Base-by-base conservation (phyloP, 2,113 vertebrate genomes). In the Chionodraco myersi region DNA sequence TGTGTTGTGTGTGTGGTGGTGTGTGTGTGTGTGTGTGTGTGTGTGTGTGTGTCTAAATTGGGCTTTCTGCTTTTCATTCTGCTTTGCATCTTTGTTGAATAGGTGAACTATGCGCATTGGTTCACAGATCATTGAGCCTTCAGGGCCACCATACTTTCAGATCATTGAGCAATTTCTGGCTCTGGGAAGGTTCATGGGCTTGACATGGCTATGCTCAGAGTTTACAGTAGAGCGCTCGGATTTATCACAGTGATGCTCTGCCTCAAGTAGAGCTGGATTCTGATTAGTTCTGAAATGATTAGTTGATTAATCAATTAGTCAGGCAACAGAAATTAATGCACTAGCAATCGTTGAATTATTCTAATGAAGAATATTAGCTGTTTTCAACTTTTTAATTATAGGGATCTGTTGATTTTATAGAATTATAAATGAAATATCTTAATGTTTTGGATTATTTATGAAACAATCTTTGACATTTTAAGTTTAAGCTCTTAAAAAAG, bases 171-270 rank as follows among this genome's bases (percentile, higher is more conserved):
- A 41, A 10, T 69, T 3, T 0, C 8, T 5, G 10, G 58, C 64
- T 48, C 54, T 12, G 14, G 44, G 26, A 64, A 69, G 56, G 47
- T 53, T 80, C 11, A 54, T 56, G 21, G 62, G 72, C 78, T 49
- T 67, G 61, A 75, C 2, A 2, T 11, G 61, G 36, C 63, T 45
- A 13, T 16, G 52, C 58, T 70, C 18, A 18, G 67, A 21, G 57
- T 59, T 72, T 41, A 53, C 44, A 59, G 45, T 65, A 61, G 67
- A 48, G 72, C 6, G 36, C 36, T 41, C 6, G 1, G 36, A 41
- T 41, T 41, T 7, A 41, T 41, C 36, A 36, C 36, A 41, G 36
- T 41, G 72, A 48, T 0, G 59, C 18, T 64, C 47, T 21, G 18
- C 15, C 21, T 60, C 44, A 10, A 12, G 56, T 13, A 34, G 13